Evolutionary conservation across 2,113 vertebrate genomes (phyloP), one percentile per base, ranked within the genome.

Genomic region (Cynocephalus volans): DNA sequence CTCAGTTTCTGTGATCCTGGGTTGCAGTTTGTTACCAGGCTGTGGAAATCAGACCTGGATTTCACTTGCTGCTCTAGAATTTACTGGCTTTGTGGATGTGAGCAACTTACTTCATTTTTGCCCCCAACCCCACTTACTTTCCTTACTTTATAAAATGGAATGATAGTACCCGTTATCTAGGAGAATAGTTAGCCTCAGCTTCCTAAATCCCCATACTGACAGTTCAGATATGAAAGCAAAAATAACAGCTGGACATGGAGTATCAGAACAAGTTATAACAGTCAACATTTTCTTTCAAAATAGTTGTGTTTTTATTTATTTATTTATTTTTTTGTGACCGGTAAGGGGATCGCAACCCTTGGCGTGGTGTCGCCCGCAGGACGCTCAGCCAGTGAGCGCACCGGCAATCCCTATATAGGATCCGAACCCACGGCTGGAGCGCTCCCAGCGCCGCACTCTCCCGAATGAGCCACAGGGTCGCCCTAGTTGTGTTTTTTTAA

Each of bases 1-100:
- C n/a, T 96, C 31, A 85, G 4, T 75, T 92, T 96, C 88, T 88
- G 41, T 88, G 70, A 69, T 84, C 33, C 58, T 91, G 56, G 18
- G 6, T 48, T 84, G 56, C 8, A n/a, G 6, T 77, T 82, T 64
- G 41, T 77, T 52, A 45, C 17, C 48, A 73, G 80, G 1, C 41
- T 87, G 28, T 54, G 18, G 54, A 77, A 77, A 36, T 77, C 69
- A 93, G 50, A 87, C n/a, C 52, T 33, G 33, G 33, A 8, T 54
- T 84, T 84, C 73, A 54, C 36, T 79, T 93, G 36, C 31, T 62
- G 28, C 33, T 84, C 50, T 73, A 26, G 26, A 52, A 62, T 21
- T 56, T 52, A 36, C 64, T 86, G 45, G 1, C 19, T 72, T 72
- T 64, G 1, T 96, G 54, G 17, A 19, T 72, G 0, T 2, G 8